These are phyloP conservation scores for Allacma fusca DNA, from an alignment of 2,888 invertebrate genomes.

Conservation along the genomic window DNA sequence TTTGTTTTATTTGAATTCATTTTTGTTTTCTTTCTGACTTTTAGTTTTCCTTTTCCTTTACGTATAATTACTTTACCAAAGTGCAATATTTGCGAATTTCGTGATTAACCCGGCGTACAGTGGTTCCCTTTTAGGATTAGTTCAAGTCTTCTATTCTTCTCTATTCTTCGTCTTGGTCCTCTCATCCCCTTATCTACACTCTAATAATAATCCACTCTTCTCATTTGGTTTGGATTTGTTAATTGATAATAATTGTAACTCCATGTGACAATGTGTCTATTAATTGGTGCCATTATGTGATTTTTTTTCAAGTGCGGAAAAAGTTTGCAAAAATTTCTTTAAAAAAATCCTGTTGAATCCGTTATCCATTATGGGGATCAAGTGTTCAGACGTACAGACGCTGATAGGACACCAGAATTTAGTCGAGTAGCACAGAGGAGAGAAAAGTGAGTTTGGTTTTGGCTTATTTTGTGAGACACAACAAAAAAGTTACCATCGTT, in stretches of 20 bases:
- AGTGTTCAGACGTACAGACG: slow-evolving; percentile 27
- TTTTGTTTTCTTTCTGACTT: neutral
- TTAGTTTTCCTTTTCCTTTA: slow-evolving; percentile 3
- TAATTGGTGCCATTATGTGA: slow-evolving; percentile 35
- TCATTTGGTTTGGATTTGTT: neutral
- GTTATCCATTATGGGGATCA: slow-evolving; percentile 24
- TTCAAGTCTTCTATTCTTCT: neutral
- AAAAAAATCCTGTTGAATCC: slow-evolving; percentile 26
- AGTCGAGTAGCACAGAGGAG: slow-evolving; percentile 20
- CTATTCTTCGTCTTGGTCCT: slow-evolving; percentile 11
- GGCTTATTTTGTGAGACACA: slow-evolving; percentile 14
- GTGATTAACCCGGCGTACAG: slow-evolving; percentile 8
- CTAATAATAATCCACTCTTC: no score
- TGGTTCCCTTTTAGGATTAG: slow-evolving; percentile 6
- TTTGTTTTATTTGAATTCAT: slow-evolving; percentile 29
- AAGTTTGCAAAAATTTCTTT: slow-evolving; percentile 28
- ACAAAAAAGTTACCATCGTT: slow-evolving; percentile 11
- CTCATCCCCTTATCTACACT: neutral
- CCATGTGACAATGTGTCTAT: slow-evolving; percentile 25
- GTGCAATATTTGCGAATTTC: neutral
- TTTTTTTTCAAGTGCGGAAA: slow-evolving; percentile 41
- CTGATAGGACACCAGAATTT: slow-evolving; percentile 17
- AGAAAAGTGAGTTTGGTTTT: slow-evolving; percentile 26
- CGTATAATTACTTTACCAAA: neutral
- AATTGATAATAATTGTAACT: neutral